phyloP scores from a whole-genome alignment of 1,140 invertebrate species.

The Drosophila tani region DNA sequence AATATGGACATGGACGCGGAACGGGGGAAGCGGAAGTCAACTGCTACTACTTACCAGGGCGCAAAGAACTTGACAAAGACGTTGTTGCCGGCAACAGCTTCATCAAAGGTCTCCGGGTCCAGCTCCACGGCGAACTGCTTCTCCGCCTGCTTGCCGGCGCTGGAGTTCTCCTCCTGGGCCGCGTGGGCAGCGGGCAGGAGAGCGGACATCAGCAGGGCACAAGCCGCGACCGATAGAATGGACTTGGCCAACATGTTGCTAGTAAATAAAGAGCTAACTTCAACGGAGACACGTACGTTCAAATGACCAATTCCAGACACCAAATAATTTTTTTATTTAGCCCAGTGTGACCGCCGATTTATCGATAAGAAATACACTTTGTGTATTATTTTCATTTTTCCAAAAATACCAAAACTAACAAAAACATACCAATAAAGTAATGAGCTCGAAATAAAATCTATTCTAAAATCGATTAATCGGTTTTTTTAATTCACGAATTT shows the following conservation, averaged over 20 bases:
- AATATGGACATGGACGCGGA: background rate
- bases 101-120: slow-evolving; percentile 88
- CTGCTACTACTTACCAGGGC: slow-evolving; percentile 87
- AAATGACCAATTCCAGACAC: background rate
- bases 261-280: background rate
- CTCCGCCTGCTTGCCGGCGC: slow-evolving; percentile 36
- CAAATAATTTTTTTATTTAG: slow-evolving; percentile 7
- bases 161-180: slow-evolving; percentile 24
- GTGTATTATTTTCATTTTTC: background rate
- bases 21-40: background rate
- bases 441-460: background rate
- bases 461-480: too few relatives aligned
- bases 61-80: slow-evolving; percentile 92
- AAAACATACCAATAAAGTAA: background rate
- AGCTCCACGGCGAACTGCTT: slow-evolving; percentile 68
- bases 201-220: slow-evolving; percentile 22
- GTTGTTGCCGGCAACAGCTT: slow-evolving; percentile 87
- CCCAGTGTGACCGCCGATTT: background rate
- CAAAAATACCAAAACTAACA: background rate
- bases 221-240: slow-evolving; percentile 25
- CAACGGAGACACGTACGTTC: background rate
- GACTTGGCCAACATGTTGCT: slow-evolving; percentile 32
- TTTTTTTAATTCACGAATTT: too few relatives aligned
- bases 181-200: slow-evolving; percentile 13
- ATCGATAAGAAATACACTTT: background rate